A percentile compares a stretch with the other conserved stretches of the same genome.
These are phyloP conservation scores for Takifugu ocellatus DNA, from an alignment of 2,797 vertebrate species.

Conservation along the genomic window DNA sequence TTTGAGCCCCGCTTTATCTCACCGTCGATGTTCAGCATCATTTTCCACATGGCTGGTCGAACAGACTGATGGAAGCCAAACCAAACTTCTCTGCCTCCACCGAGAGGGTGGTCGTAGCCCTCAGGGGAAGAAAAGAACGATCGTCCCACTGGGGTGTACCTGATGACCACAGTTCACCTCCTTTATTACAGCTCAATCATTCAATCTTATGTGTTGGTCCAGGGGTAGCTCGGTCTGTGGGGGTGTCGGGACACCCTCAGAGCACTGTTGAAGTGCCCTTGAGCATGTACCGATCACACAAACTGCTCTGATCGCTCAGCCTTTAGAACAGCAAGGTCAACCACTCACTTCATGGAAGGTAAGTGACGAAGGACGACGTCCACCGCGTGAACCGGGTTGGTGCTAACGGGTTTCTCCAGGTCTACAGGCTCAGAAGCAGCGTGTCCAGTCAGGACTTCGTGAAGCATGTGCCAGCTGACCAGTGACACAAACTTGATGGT, in stretches of 20 bases:
- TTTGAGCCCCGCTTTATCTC: conserved; percentile 38
- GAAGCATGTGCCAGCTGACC: conserved; percentile 97
- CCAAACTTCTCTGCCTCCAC: conserved; percentile 98
- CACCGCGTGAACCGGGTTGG: conserved; percentile 96
- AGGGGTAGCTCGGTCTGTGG: too few relatives aligned
- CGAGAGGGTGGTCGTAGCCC: conserved; percentile 94
- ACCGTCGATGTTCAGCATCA: conserved; percentile 99
- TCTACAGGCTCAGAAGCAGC: conserved; percentile 85
- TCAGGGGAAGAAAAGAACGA: conserved; percentile 98
- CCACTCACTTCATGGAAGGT: conserved; percentile 93
- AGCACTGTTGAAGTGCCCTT: too few relatives aligned
- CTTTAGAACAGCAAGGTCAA: background rate
- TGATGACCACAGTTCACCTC: conserved; percentile 36
- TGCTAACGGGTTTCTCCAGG: conserved; percentile 96
- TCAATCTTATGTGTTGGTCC: too few relatives aligned
- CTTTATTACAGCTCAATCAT: too few relatives aligned
- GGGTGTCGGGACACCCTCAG: too few relatives aligned
- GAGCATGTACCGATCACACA: too few relatives aligned
- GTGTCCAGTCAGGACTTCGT: conserved; percentile 92
- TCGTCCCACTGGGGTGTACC: conserved; percentile 95
- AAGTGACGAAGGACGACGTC: conserved; percentile 97
- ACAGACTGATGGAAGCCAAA: conserved; percentile 99
- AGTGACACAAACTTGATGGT: conserved; percentile 92
- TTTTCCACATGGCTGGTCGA: conserved; percentile 98
- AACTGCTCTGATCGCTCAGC: too few relatives aligned